Base-by-base conservation (phyloP, 2,888 invertebrate species). In the Parapristionchus giblindavisi region DNA sequence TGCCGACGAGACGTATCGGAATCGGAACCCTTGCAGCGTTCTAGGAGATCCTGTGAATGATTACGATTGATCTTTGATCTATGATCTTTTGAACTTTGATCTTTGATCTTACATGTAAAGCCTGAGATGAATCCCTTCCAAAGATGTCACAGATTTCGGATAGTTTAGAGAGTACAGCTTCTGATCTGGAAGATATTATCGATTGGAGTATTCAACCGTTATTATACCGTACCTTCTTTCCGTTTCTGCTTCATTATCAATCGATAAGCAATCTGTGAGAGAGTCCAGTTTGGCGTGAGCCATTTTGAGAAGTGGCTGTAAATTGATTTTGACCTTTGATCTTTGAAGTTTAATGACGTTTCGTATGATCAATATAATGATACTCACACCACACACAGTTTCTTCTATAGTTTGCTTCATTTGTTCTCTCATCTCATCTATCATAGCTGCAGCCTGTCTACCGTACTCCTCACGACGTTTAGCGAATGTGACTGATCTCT, bases 201-300 rank as follows among this genome's bases (percentile, higher is more conserved):
- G n/a, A n/a, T n/a, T n/a, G n/a, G n/a, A n/a, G n/a, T n/a, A n/a
- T n/a, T n/a, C n/a, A n/a, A n/a, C n/a, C n/a, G n/a, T n/a, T n/a
- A n/a, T n/a, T n/a, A n/a, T n/a, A n/a, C n/a, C n/a, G n/a, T n/a
- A 71, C 70, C 70, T 71, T 32, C 54, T 8, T 4, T 71, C 70
- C 38, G 56, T 38, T 11, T 71, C 70, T 11, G 29, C 34, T 2
- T 21, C 54, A 21, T 71, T 56, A 1, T 6, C 56, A 17, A n/a
- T 56, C 0, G 11, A 17, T 4, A 71, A 54, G 29, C 38, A 29
- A 29, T 71, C 70, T 2, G 70, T 6, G 29, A 71, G 56, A 5
- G 38, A 38, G 17, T 54, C 40, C 38, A 71, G 27, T 32, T 71
- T 71, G 38, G 38, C 40, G 40, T 11, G 17, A 3, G 34, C 70